A percentile compares a stretch with the other conserved stretches of the same genome.
Evolutionary conservation across 2,888 invertebrate genomes (phyloP).

Genomic region (Amblyjoppa proteus): DNA sequence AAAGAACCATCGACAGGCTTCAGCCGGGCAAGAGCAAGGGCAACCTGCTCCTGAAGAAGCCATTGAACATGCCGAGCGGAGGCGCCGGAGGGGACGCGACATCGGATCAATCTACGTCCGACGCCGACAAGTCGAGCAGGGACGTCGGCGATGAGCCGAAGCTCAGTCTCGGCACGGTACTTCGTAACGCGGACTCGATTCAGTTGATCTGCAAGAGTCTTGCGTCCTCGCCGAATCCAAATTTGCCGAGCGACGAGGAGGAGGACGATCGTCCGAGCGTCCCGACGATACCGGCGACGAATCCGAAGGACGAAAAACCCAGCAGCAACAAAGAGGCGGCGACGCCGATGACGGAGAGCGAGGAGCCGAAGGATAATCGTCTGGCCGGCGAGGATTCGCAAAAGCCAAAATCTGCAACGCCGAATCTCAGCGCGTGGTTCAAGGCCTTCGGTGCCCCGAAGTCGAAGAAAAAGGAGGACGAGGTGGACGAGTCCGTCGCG

Average conservation of each 20-base stretch:
- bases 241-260: conserved; percentile 84
- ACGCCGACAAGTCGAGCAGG: conserved; percentile 86
- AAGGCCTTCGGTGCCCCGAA: conserved; percentile 96
- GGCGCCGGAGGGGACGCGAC: conserved; percentile 87
- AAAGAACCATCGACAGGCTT: conserved; percentile 93
- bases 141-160: conserved; percentile 88
- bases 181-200: conserved; percentile 85
- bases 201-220: conserved; percentile 82
- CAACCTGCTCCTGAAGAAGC: conserved; percentile 90
- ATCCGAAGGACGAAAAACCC: conserved; percentile 75
- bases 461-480: conserved; percentile 88
- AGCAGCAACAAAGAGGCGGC: conserved; percentile 75
- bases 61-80: conserved; percentile 86
- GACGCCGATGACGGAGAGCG: conserved; percentile 72
- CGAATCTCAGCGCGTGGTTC: conserved; percentile 96
- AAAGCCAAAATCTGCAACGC: conserved; percentile 90
- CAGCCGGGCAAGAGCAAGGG: conserved; percentile 96
- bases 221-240: conserved; percentile 82
- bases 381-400: conserved; percentile 83
- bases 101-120: conserved; percentile 87
- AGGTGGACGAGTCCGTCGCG: conserved; percentile 83
- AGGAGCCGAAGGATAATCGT: conserved; percentile 60
- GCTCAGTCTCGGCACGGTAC: conserved; percentile 93
- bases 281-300: conserved; percentile 71
- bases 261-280: conserved; percentile 80